Evolutionary conservation across 2,113 vertebrate genomes (phyloP).

Genomic region (Conger conger): DNA sequence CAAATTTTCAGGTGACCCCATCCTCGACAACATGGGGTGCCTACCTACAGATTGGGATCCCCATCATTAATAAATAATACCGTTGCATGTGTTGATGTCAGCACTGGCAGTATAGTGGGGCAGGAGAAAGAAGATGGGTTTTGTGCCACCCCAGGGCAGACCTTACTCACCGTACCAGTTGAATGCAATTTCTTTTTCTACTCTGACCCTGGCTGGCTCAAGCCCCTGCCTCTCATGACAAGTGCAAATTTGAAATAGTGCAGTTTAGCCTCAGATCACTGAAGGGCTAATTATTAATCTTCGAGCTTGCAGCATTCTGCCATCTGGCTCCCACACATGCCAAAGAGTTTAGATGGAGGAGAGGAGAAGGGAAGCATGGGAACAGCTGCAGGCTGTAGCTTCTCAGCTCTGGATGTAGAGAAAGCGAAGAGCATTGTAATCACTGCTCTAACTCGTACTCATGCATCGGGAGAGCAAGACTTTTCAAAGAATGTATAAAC

Average conservation of each 20-base stretch:
- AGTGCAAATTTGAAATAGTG: conserved; percentile 30
- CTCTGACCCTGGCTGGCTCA: conserved; percentile 13
- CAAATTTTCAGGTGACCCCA: no score
- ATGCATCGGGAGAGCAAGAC: no score
- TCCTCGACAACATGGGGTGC: no score
- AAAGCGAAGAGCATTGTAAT: background rate
- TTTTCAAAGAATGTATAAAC: background rate
- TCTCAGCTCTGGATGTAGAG: background rate
- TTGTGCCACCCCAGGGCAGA: background rate
- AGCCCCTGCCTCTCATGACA: conserved; percentile 14
- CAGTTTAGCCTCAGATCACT: conserved; percentile 31
- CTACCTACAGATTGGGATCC: no score
- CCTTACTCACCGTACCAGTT: background rate
- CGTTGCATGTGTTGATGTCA: background rate
- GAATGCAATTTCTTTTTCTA: conserved; percentile 22
- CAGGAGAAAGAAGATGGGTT: background rate
- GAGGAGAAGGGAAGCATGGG: background rate
- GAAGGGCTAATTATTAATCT: conserved; percentile 35
- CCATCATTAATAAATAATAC: background rate
- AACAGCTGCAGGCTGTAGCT: background rate
- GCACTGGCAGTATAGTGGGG: background rate
- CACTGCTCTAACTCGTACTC: background rate
- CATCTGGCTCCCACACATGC: conserved; percentile 17
- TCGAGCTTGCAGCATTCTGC: conserved; percentile 18
- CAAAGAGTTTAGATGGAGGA: conserved; percentile 6